Percentiles rank a stretch among this genome's conserved stretches.
Conservation (phyloP, 2,113 vertebrate genomes). For the Hippolais icterina region DNA sequence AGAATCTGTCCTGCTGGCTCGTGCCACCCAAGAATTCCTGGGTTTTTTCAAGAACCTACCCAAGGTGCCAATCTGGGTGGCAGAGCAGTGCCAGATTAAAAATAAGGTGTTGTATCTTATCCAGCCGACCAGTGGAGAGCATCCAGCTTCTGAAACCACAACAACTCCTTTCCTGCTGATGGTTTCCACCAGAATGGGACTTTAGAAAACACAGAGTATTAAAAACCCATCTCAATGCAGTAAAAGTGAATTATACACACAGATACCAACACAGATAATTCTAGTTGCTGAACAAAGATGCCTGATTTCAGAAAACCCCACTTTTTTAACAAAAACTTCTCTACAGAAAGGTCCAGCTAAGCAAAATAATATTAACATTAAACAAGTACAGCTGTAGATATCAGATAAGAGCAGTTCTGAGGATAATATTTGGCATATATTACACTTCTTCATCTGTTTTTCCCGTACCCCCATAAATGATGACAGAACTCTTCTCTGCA, state of each 20-base stretch:
- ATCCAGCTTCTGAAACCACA: neutral
- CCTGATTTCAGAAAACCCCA: neutral
- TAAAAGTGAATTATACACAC: neutral
- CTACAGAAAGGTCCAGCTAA: neutral
- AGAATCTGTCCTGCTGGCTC: neutral
- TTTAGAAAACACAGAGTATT: neutral
- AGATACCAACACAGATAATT: neutral
- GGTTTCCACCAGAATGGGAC: neutral
- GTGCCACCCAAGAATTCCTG: neutral
- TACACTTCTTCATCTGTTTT: slow-evolving; percentile 44
- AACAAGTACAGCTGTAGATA: slow-evolving; percentile 62
- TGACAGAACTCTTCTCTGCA: slow-evolving; percentile 50
- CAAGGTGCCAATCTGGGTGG: neutral
- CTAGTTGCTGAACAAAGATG: neutral
- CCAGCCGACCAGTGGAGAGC: neutral
- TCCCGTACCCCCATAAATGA: slow-evolving; percentile 54
- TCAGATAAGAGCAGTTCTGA: slow-evolving; percentile 48
- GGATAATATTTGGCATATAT: slow-evolving; percentile 33
- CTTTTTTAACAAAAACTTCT: neutral
- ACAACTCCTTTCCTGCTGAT: neutral
- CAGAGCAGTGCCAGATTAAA: slow-evolving; percentile 8
- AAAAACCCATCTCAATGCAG: neutral
- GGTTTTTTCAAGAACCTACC: neutral
- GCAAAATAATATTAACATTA: slow-evolving; percentile 57
- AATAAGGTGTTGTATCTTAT: neutral